These are phyloP conservation scores for Pycnomerus fuliginosus DNA, from an alignment of 2,888 invertebrate genomes.

Conservation along the genomic window DNA sequence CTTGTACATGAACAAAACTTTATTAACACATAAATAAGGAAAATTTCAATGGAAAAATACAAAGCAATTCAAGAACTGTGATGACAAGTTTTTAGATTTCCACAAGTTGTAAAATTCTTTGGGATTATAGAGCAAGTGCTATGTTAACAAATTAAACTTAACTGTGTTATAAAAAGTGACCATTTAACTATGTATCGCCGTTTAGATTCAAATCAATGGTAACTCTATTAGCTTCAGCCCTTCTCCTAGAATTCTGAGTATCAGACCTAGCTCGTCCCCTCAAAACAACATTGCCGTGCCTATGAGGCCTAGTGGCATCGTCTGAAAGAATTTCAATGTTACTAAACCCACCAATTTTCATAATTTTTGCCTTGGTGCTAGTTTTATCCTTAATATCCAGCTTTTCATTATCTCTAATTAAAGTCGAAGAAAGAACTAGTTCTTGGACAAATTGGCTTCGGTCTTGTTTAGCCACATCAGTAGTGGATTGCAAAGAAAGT, in stretches of 20 bases:
- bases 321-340: neutral
- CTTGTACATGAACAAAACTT: too few relatives aligned
- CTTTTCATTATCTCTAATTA: slow-evolving; percentile 19
- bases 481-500: slow-evolving; percentile 59
- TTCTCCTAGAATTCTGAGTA: slow-evolving; percentile 44
- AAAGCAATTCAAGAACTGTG: too few relatives aligned
- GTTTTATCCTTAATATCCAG: too few relatives aligned
- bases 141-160: too few relatives aligned
- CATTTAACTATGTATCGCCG: slow-evolving; percentile 25
- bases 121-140: too few relatives aligned
- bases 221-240: slow-evolving; percentile 46
- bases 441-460: slow-evolving; percentile 70
- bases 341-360: slow-evolving; percentile 8
- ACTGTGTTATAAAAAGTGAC: too few relatives aligned
- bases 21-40: too few relatives aligned
- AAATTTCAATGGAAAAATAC: too few relatives aligned
- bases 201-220: slow-evolving; percentile 26
- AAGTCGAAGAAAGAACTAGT: slow-evolving; percentile 61
- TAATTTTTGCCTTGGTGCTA: slow-evolving; percentile 6
- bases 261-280: slow-evolving; percentile 48
- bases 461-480: slow-evolving; percentile 62
- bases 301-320: slow-evolving; percentile 13
- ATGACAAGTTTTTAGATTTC: too few relatives aligned
- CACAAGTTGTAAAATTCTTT: too few relatives aligned
- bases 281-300: slow-evolving; percentile 36